phyloP scores from a whole-genome alignment of 2,113 vertebrate genomes.

The Chiloscyllium plagiosum region DNA sequence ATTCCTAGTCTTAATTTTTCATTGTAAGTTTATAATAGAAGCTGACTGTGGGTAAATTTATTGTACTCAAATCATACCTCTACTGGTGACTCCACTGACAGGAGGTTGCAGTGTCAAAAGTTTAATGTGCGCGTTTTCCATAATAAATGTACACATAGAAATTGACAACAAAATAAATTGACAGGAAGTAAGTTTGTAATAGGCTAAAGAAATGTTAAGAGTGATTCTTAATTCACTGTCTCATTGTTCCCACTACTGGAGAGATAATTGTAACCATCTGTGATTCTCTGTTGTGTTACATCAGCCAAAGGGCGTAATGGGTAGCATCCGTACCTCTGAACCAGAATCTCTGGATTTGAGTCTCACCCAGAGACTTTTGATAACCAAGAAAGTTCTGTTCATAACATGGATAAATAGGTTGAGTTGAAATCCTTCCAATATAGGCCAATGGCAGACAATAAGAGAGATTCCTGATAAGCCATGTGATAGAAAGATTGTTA shows the following conservation, averaged over 20 bases:
- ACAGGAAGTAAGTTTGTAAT: background rate
- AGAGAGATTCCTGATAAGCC: background rate
- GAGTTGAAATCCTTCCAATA: background rate
- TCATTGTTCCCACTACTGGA: background rate
- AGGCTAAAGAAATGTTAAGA: background rate
- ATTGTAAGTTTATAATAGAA: background rate
- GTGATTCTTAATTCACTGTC: background rate
- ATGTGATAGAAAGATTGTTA: background rate
- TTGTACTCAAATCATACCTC: background rate
- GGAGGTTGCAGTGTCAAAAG: background rate
- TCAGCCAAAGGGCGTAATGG: background rate
- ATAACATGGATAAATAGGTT: background rate
- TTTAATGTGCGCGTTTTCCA: background rate
- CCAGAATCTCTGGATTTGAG: background rate
- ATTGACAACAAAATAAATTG: background rate
- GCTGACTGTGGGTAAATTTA: background rate
- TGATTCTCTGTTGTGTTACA: background rate
- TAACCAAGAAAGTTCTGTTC: background rate
- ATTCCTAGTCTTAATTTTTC: background rate
- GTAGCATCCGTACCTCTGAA: background rate
- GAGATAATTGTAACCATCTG: background rate
- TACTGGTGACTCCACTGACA: background rate
- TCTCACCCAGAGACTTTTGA: background rate
- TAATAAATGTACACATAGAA: background rate
- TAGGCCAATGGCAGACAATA: background rate